Percentiles rank a stretch among this genome's conserved stretches.
phyloP scores from a whole-genome alignment of 2,797 vertebrate species.

The Chlorospingus flavigularis region DNA sequence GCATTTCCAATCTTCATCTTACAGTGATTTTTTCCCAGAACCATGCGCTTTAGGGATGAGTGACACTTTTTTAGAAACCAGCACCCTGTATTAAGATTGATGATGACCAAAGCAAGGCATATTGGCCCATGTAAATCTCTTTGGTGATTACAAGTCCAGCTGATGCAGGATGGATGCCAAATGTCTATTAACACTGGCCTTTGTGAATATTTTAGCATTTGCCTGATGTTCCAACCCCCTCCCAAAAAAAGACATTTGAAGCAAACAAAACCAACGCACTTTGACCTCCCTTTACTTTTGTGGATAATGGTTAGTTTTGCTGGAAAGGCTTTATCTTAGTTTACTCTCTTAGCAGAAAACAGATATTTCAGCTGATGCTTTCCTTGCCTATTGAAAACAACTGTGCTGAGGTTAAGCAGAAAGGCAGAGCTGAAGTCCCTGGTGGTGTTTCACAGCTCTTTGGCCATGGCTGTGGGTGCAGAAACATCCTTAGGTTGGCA shows the following conservation, averaged over 20 bases:
- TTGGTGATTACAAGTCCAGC: slow-evolving; percentile 4
- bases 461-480: not conserved
- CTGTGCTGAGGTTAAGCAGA: not conserved
- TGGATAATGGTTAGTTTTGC: not conserved
- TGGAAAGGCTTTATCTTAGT: slow-evolving; percentile 23
- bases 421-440: not conserved
- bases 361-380: not conserved
- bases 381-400: slow-evolving; percentile 23
- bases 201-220: not conserved
- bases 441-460: not conserved
- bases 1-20: not conserved
- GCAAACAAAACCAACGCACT: slow-evolving; percentile 22
- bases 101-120: slow-evolving; percentile 9
- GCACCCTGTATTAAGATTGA: not conserved
- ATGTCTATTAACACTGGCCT: not conserved
- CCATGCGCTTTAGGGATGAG: not conserved
- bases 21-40: not conserved
- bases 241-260: not conserved
- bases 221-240: not conserved
- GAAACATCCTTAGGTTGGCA: not conserved
- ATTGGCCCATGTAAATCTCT: slow-evolving; percentile 14
- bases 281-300: not conserved
- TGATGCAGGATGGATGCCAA: slow-evolving; percentile 32
- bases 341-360: slow-evolving; percentile 9
- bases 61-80: slow-evolving; percentile 29